Conservation (phyloP, 2,797 vertebrate genomes). For the Fistularia commersonii region DNA sequence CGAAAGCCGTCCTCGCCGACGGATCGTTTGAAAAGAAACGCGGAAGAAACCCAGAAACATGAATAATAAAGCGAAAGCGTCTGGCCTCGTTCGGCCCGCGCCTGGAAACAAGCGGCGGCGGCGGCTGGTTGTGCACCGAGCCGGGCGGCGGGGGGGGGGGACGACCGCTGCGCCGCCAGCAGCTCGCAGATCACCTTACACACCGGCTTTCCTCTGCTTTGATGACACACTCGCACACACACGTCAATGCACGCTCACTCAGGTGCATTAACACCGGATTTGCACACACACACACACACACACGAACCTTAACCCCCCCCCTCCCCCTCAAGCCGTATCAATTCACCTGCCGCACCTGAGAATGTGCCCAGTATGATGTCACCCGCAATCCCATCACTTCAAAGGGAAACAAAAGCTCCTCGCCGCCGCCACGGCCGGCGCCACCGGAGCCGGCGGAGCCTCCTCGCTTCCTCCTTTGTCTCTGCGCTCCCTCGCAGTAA, state of each 20-base stretch:
- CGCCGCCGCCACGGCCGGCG: conserved; percentile 46
- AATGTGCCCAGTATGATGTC: conserved; percentile 67
- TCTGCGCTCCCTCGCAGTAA: conserved; percentile 44
- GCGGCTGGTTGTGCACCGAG: conserved; percentile 72
- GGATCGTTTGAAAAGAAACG: conserved; percentile 18
- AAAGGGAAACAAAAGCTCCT: conserved; percentile 56
- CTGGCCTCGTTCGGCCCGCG: conserved; percentile 20
- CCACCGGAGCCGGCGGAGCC: conserved; percentile 29
- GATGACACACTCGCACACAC: conserved; percentile 44
- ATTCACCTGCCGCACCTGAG: conserved; percentile 73
- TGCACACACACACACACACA: conserved; percentile 17
- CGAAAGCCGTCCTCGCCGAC: conserved; percentile 18
- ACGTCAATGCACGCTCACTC: conserved; percentile 14
- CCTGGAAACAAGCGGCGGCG: conserved; percentile 33
- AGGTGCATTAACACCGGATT: conserved; percentile 24
- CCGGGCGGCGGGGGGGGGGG: conserved; percentile 67
- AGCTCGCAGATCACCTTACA: conserved; percentile 72
- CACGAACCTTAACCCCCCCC: conserved; percentile 21
- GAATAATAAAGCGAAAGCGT: conserved; percentile 40
- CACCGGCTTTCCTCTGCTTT: conserved; percentile 61
- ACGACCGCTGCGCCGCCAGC: conserved; percentile 56
- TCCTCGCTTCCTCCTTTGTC: conserved; percentile 59
- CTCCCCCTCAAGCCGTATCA: conserved; percentile 61
- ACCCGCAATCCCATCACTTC: conserved; percentile 66
- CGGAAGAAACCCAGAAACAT: conserved; percentile 37